phyloP scores from a whole-genome alignment of 2,797 vertebrate genomes.

The Lutjanus campechanus region DNA sequence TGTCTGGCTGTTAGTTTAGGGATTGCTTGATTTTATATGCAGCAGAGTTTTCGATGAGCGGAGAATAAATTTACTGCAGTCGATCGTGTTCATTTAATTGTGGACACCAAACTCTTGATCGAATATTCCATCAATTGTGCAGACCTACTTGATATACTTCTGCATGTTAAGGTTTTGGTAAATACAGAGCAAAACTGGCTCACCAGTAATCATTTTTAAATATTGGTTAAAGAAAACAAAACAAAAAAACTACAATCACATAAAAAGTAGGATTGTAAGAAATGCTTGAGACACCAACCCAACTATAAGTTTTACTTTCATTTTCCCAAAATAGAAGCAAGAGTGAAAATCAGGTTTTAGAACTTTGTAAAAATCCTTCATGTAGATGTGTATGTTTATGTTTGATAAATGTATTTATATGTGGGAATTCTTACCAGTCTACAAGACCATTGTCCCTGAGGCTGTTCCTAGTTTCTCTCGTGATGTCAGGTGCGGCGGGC shows the following conservation, averaged over 20 bases:
- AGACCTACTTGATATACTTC: not conserved
- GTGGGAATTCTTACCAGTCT: conserved; percentile 87
- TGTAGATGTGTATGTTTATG: not conserved
- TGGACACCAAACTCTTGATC: no score
- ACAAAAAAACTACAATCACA: no score
- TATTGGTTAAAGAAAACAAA: not conserved
- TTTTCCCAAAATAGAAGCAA: not conserved
- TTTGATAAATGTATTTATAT: not conserved
- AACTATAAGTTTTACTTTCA: not conserved
- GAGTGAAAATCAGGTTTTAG: not conserved
- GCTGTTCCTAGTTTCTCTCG: conserved; percentile 95
- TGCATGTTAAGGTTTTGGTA: not conserved
- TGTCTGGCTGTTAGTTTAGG: no score
- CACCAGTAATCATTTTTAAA: not conserved
- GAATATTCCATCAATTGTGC: no score
- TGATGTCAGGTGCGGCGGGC: conserved; percentile 98
- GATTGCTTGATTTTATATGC: no score
- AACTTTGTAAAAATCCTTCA: not conserved
- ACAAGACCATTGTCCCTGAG: conserved; percentile 92
- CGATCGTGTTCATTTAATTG: no score
- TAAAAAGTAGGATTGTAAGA: no score
- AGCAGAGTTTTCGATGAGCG: no score
- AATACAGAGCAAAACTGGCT: not conserved
- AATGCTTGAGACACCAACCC: not conserved
- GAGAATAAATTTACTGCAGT: no score